Conservation (phyloP, 2,888 invertebrate genomes). For the Clivina fossor region DNA sequence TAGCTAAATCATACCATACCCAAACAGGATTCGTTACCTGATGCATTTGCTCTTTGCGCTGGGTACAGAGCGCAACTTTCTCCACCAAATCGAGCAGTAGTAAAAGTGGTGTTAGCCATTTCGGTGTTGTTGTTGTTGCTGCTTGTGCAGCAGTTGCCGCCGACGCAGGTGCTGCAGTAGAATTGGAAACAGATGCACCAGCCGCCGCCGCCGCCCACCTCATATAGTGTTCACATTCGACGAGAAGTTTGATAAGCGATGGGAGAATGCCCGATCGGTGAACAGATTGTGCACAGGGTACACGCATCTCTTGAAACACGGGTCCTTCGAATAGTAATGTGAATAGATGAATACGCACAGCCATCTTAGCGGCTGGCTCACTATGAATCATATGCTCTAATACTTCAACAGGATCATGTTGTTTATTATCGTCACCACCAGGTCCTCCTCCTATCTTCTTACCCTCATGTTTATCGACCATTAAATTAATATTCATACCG, state of each 20-base stretch:
- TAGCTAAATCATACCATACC: slow-evolving; percentile 85
- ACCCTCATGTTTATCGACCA: too few relatives aligned
- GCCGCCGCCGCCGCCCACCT: slow-evolving; percentile 38
- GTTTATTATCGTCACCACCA: slow-evolving; percentile 20
- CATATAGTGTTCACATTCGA: slow-evolving; percentile 46
- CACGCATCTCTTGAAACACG: slow-evolving; percentile 64
- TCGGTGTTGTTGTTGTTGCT: slow-evolving; percentile 57
- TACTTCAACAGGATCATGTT: slow-evolving; percentile 22
- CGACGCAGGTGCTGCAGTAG: too few relatives aligned
- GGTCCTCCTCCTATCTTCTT: too few relatives aligned
- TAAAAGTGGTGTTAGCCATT: slow-evolving; percentile 75
- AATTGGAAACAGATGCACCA: too few relatives aligned
- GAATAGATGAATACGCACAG: slow-evolving; percentile 67
- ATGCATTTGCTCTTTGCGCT: slow-evolving; percentile 66
- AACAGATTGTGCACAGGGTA: slow-evolving; percentile 65
- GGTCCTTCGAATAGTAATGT: slow-evolving; percentile 67
- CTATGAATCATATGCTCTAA: slow-evolving; percentile 42
- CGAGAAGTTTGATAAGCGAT: slow-evolving; percentile 51
- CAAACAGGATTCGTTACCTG: slow-evolving; percentile 63
- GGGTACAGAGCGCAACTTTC: slow-evolving; percentile 70
- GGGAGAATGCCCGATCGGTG: slow-evolving; percentile 47
- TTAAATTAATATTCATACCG: slow-evolving; percentile 39
- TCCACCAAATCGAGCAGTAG: slow-evolving; percentile 76
- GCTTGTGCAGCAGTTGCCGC: slow-evolving; percentile 30
- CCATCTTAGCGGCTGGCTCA: slow-evolving; percentile 51